Evolutionary conservation across 2,797 vertebrate species (phyloP).

Genomic region (Pseudochirops cupreus): DNA sequence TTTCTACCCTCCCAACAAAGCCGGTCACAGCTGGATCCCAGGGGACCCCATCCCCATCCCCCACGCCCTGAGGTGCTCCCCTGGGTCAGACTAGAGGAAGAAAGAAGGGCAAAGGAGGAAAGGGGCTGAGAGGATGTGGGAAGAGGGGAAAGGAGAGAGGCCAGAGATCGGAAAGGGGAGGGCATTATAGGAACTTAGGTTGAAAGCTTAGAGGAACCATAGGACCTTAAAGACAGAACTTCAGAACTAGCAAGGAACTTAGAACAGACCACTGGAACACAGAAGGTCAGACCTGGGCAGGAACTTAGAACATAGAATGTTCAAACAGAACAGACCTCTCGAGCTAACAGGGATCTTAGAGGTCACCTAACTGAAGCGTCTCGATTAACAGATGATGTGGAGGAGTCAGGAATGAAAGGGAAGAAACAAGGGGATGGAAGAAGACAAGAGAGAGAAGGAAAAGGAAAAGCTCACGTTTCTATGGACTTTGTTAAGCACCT

Average conservation of each 20-base stretch:
- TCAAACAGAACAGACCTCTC: background rate
- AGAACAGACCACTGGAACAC: background rate
- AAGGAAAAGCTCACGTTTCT: background rate
- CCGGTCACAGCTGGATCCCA: background rate
- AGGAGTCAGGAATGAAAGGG: background rate
- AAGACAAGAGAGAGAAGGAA: constrained; percentile 15
- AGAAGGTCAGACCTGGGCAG: background rate
- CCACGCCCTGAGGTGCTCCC: background rate
- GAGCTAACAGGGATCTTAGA: background rate
- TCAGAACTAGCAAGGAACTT: background rate
- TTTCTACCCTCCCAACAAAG: constrained; percentile 33
- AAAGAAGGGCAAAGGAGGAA: background rate
- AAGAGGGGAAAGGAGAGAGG: constrained; percentile 10
- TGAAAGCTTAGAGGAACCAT: background rate
- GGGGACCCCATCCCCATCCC: background rate
- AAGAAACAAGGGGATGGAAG: background rate
- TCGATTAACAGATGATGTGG: background rate
- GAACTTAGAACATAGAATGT: background rate
- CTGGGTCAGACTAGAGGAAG: background rate
- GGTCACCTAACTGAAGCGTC: background rate
- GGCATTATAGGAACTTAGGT: background rate
- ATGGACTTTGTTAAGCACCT: background rate
- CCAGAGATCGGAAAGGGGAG: background rate
- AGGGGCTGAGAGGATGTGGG: background rate
- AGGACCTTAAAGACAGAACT: background rate